A percentile compares a stretch with the other conserved stretches of the same genome.
Conservation (phyloP, 2,797 vertebrate species). For the Aldrovandia affinis region DNA sequence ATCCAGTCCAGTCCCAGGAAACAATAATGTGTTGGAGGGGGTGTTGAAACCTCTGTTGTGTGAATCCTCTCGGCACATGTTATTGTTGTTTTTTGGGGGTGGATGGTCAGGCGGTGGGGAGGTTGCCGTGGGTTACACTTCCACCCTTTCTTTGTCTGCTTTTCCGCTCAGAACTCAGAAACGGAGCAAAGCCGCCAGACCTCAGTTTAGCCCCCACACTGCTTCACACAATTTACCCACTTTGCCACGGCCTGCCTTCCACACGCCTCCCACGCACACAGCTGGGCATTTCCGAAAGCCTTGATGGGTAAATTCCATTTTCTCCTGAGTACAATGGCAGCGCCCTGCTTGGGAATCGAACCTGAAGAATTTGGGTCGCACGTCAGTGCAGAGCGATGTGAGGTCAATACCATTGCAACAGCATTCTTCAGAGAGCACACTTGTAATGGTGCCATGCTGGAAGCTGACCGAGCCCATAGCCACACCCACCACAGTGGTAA, state of each 20-base stretch:
- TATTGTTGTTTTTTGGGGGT: neutral
- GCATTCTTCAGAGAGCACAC: neutral
- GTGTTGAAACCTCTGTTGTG: neutral
- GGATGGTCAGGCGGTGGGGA: neutral
- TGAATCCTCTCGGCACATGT: neutral
- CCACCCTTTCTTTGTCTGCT: neutral
- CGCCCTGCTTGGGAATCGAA: neutral
- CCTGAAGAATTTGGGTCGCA: neutral
- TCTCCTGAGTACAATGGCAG: neutral
- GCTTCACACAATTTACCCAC: no score
- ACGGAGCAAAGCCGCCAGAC: neutral
- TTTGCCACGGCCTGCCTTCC: no score
- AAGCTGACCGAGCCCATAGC: neutral
- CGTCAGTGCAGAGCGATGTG: neutral
- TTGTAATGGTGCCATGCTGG: no score
- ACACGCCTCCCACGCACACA: neutral
- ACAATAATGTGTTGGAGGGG: neutral
- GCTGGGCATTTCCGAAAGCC: neutral
- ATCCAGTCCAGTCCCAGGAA: neutral
- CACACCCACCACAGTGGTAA: neutral
- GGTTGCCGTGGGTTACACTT: neutral
- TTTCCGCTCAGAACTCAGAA: neutral
- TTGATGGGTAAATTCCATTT: neutral
- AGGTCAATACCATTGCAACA: neutral
- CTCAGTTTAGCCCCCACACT: no score